Evolutionary conservation across 2,113 vertebrate genomes (phyloP).

Genomic region (Propithecus coquereli): DNA sequence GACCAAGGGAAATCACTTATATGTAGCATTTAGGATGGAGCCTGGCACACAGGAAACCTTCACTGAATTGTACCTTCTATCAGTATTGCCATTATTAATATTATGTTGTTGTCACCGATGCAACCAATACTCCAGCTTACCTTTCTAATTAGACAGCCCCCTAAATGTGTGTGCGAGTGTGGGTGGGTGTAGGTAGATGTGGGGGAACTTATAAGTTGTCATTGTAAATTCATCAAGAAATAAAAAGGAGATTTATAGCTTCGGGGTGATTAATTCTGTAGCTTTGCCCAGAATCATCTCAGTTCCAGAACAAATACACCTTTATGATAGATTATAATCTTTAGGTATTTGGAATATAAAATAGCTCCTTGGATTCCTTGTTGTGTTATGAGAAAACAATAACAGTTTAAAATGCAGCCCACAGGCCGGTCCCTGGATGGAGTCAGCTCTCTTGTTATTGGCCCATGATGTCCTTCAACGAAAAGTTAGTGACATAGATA

Average conservation of each 20-base stretch:
- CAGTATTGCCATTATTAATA: background rate
- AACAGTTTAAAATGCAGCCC: conserved; percentile 34
- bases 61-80: background rate
- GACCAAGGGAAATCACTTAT: background rate
- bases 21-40: background rate
- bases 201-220: background rate
- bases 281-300: background rate
- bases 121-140: background rate
- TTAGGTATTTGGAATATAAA: conserved; percentile 60
- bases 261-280: conserved; percentile 33
- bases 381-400: conserved; percentile 41
- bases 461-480: background rate
- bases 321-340: conserved; percentile 52
- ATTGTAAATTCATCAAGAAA: conserved; percentile 57
- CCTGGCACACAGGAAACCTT: background rate
- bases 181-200: background rate
- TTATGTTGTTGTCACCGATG: background rate
- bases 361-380: background rate
- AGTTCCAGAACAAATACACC: conserved; percentile 28
- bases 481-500: background rate
- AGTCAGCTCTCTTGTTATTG: conserved; percentile 1
- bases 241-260: conserved; percentile 44
- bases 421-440: background rate
- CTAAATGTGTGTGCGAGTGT: background rate
- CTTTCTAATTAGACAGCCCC: background rate